Percentiles rank a stretch among this genome's conserved stretches.
phyloP scores from a whole-genome alignment of 2,113 vertebrate genomes.

The Macquaria australasica region DNA sequence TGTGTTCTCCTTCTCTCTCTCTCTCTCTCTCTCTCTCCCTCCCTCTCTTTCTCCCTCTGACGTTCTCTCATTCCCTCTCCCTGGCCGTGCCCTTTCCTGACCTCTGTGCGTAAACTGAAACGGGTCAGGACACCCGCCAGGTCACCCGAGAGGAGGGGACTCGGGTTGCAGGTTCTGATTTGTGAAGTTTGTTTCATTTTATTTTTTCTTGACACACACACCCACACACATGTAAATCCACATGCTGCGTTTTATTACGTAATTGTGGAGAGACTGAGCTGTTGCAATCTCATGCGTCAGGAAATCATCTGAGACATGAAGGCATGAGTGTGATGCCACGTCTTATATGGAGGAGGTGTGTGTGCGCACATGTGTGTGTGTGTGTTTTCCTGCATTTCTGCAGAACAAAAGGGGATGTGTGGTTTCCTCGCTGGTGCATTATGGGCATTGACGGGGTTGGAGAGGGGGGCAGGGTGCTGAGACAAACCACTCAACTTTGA shows the following conservation, averaged over 20 bases:
- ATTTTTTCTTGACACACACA: slow-evolving; percentile 1
- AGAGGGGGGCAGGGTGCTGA: slow-evolving; percentile 57
- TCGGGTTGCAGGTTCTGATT: slow-evolving; percentile 70
- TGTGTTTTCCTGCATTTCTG: slow-evolving; percentile 65
- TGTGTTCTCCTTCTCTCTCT: slow-evolving; percentile 42
- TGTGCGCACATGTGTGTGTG: slow-evolving; percentile 19
- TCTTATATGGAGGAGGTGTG: slow-evolving; percentile 39
- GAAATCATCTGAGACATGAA: slow-evolving; percentile 26
- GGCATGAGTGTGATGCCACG: slow-evolving; percentile 18
- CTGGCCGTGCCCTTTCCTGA: slow-evolving; percentile 64
- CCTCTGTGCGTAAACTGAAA: slow-evolving; percentile 77
- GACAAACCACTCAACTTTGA: slow-evolving; percentile 79
- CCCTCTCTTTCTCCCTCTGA: slow-evolving; percentile 38
- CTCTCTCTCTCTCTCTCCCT: neutral
- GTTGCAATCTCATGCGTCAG: slow-evolving; percentile 14
- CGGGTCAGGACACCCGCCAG: slow-evolving; percentile 76
- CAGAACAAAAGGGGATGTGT: slow-evolving; percentile 76
- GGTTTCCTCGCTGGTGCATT: slow-evolving; percentile 77
- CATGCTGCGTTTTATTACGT: slow-evolving; percentile 40
- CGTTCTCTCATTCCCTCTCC: slow-evolving; percentile 44
- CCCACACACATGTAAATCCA: slow-evolving; percentile 17
- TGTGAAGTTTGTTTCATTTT: slow-evolving; percentile 19
- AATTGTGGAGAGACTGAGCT: slow-evolving; percentile 32
- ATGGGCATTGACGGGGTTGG: slow-evolving; percentile 64
- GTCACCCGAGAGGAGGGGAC: slow-evolving; percentile 66